phyloP scores from a whole-genome alignment of 1,140 invertebrate species.

The Anagrus nilaparvatae region DNA sequence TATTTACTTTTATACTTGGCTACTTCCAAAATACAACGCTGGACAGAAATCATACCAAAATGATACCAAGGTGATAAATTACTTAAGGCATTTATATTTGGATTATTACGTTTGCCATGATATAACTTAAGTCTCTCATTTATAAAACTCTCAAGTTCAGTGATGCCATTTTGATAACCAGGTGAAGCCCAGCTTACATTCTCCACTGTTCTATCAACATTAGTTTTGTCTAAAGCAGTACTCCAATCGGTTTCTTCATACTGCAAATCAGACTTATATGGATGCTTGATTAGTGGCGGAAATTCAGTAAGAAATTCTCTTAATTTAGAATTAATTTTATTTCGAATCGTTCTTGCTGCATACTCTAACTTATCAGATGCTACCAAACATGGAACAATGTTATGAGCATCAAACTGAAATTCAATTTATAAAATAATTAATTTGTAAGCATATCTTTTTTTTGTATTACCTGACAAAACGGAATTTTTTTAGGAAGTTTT shows the following conservation, averaged over 20 bases:
- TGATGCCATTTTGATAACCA: conserved; percentile 59
- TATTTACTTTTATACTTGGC: conserved; percentile 51
- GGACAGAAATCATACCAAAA: conserved; percentile 80
- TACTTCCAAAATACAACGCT: conserved; percentile 68
- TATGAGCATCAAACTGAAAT: conserved; percentile 71
- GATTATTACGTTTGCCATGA: conserved; percentile 70
- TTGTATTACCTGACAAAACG: conserved; percentile 71
- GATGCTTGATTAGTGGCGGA: conserved; percentile 71
- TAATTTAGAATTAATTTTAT: conserved; percentile 74
- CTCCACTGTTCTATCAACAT: conserved; percentile 58
- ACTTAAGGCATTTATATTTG: conserved; percentile 59
- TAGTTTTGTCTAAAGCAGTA: conserved; percentile 48
- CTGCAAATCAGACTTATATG: conserved; percentile 41
- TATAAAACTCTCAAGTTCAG: conserved; percentile 61
- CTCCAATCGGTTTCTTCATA: conserved; percentile 56
- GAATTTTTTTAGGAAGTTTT: conserved; percentile 58
- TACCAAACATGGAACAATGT: conserved; percentile 78
- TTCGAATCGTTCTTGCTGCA: conserved; percentile 74
- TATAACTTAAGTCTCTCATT: conserved; percentile 59
- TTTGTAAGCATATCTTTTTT: too few relatives aligned
- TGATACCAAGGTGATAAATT: conserved; percentile 87
- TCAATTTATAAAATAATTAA: neutral
- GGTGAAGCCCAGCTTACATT: conserved; percentile 67
- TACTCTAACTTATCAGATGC: conserved; percentile 83
- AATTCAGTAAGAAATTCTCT: conserved; percentile 72